These are phyloP conservation scores for Melinaea menophilus DNA, from an alignment of 2,888 invertebrate species.

Conservation along the genomic window DNA sequence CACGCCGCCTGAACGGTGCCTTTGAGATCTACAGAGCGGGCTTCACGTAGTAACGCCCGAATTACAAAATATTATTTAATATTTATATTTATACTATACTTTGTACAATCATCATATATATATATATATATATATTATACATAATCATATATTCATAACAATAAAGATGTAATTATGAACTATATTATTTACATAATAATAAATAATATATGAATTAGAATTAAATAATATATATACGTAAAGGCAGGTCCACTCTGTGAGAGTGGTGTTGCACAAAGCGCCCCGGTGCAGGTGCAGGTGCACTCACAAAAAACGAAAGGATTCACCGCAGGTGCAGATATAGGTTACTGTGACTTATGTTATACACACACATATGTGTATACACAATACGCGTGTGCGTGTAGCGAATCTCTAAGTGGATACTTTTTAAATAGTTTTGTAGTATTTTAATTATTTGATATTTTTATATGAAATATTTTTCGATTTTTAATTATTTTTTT, in stretches of 20 bases:
- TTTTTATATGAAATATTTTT: no score
- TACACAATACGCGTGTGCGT: background rate
- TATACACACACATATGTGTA: slow-evolving; percentile 18
- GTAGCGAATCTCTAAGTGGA: background rate
- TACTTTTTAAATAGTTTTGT: background rate
- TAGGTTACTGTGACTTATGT: slow-evolving; percentile 48
- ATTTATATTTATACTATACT: background rate
- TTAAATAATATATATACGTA: background rate
- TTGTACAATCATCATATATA: no score
- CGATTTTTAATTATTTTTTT: no score
- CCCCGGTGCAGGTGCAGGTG: slow-evolving; percentile 60
- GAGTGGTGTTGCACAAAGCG: slow-evolving; percentile 61
- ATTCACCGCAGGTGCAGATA: slow-evolving; percentile 67
- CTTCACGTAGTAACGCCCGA: background rate
- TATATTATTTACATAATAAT: no score
- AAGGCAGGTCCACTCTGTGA: slow-evolving; percentile 17
- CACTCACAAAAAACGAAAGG: slow-evolving; percentile 71
- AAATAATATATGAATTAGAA: background rate
- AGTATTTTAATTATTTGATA: no score
- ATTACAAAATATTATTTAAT: background rate
- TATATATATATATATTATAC: no score
- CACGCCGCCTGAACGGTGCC: slow-evolving; percentile 35
- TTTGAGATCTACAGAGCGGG: background rate
- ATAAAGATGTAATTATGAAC: no score
- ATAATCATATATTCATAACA: no score